Evolutionary conservation across 2,888 invertebrate species (phyloP).

Genomic region (Pristionchus fissidentatus): DNA sequence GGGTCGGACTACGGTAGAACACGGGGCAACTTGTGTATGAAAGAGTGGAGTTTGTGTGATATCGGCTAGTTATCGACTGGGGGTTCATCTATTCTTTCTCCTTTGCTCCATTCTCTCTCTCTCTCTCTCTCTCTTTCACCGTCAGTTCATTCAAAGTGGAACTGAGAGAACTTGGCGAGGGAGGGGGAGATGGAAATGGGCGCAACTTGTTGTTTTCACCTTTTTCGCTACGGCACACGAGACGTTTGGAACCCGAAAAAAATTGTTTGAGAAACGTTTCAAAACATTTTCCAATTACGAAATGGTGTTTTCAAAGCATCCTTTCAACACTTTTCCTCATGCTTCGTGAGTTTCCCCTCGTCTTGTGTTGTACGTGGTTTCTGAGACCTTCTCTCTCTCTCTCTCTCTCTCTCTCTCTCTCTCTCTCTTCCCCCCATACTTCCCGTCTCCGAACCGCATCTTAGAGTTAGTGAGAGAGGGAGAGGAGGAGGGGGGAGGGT

Average conservation of each 20-base stretch:
- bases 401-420: not conserved
- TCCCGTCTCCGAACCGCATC: not conserved
- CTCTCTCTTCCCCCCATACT: not conserved
- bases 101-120: not conserved
- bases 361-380: slow-evolving; percentile 6
- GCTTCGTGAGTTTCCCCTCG: not conserved
- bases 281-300: too few relatives aligned
- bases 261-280: too few relatives aligned
- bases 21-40: not conserved
- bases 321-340: not conserved
- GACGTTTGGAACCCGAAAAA: too few relatives aligned
- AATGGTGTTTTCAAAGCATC: too few relatives aligned
- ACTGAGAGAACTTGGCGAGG: not conserved
- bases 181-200: not conserved
- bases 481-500: too few relatives aligned
- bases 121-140: not conserved
- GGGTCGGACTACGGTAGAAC: not conserved
- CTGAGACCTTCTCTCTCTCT: slow-evolving; percentile 1
- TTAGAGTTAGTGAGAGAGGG: too few relatives aligned
- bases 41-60: not conserved
- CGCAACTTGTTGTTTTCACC: not conserved
- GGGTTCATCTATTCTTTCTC: not conserved
- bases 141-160: slow-evolving; percentile 3
- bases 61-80: not conserved
- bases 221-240: too few relatives aligned